phyloP scores from a whole-genome alignment of 2,113 vertebrate species.

The Phyllostomus hastatus region DNA sequence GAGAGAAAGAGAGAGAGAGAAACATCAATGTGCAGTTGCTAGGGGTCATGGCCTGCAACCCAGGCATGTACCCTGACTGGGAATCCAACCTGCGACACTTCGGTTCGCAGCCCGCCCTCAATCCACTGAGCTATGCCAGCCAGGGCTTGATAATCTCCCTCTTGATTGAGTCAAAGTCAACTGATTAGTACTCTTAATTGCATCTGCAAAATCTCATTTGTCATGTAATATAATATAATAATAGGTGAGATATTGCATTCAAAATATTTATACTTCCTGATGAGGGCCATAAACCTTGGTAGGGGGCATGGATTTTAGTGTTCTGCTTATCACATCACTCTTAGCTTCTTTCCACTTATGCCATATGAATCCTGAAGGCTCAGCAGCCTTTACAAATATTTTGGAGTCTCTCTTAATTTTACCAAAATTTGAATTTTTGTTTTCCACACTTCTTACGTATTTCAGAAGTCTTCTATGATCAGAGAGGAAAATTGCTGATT shows the following conservation, averaged over 20 bases:
- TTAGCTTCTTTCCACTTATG: neutral
- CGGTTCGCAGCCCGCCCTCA: too few species aligned
- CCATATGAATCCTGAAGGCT: neutral
- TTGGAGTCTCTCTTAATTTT: neutral
- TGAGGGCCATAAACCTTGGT: neutral
- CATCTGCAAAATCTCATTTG: neutral
- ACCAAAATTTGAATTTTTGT: neutral
- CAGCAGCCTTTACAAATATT: neutral
- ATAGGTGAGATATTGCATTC: neutral
- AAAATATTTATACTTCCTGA: neutral
- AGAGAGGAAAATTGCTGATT: neutral
- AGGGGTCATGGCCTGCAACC: too few species aligned
- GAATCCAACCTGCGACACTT: too few species aligned
- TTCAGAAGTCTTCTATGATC: neutral
- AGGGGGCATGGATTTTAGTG: neutral
- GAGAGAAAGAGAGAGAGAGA: too few species aligned
- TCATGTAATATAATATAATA: neutral
- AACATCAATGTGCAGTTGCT: too few species aligned
- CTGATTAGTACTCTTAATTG: neutral
- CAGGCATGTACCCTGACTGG: too few species aligned
- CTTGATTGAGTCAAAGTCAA: neutral
- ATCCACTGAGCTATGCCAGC: too few species aligned
- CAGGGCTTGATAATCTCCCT: neutral
- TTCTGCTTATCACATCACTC: neutral
- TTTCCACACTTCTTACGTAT: neutral